Evolutionary conservation across 2,888 invertebrate genomes (phyloP).

Genomic region (Heliconius sara): DNA sequence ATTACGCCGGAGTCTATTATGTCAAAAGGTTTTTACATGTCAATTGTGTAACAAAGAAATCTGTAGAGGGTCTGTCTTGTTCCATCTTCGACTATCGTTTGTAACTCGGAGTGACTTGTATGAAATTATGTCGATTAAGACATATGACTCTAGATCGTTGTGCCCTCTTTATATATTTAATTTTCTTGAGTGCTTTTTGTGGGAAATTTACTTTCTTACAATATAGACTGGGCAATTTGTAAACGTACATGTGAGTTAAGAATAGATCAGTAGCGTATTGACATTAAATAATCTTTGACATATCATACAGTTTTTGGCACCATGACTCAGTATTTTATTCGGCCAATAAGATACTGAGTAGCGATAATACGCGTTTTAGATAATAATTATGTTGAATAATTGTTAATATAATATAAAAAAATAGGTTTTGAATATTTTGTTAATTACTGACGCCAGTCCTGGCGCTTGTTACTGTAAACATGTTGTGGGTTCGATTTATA

Average conservation of each 20-base stretch:
- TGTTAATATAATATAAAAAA: background rate
- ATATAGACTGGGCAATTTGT: constrained; percentile 78
- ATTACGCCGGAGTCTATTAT: constrained; percentile 48
- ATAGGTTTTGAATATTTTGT: background rate
- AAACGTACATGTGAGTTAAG: constrained; percentile 77
- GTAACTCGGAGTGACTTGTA: constrained; percentile 73
- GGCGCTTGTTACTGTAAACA: too few relatives aligned
- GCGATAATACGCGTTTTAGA: background rate
- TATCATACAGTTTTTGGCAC: constrained; percentile 21
- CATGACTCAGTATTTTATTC: constrained; percentile 22
- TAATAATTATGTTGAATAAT: constrained; percentile 3
- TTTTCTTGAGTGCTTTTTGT: constrained; percentile 82
- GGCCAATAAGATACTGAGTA: background rate
- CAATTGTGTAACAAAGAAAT: constrained; percentile 60
- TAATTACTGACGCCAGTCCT: background rate
- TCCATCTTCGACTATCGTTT: constrained; percentile 60
- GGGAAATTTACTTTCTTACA: constrained; percentile 65
- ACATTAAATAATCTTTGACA: constrained; percentile 55
- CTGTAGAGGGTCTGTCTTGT: constrained; percentile 71
- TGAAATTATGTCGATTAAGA: constrained; percentile 82
- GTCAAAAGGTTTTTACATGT: constrained; percentile 63
- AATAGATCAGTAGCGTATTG: constrained; percentile 66
- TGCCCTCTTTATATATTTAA: constrained; percentile 80
- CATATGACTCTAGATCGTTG: constrained; percentile 75
- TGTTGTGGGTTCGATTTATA: too few relatives aligned